Evolutionary conservation across 2,797 vertebrate genomes (phyloP).

Genomic region (Knipowitschia caucasica): DNA sequence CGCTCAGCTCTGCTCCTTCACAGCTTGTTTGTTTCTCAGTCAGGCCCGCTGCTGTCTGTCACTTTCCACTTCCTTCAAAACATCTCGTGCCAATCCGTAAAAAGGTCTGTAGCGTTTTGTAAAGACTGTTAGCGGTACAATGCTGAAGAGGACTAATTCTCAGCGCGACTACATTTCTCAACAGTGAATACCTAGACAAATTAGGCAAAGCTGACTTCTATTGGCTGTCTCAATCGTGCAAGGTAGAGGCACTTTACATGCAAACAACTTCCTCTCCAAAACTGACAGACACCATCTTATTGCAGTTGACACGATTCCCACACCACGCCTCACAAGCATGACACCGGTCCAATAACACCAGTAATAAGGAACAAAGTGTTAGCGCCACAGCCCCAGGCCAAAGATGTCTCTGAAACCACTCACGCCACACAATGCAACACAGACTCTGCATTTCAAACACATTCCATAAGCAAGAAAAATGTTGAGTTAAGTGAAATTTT

Average conservation of each 20-base stretch:
- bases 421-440: constrained; percentile 35
- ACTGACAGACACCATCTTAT: constrained; percentile 12
- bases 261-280: constrained; percentile 41
- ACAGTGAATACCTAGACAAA: constrained; percentile 32
- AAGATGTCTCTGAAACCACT: constrained; percentile 22
- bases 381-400: constrained; percentile 24
- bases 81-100: constrained; percentile 41
- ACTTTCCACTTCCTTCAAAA: constrained; percentile 47
- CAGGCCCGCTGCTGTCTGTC: constrained; percentile 66
- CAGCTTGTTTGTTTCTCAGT: constrained; percentile 71
- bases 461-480: constrained; percentile 38
- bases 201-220: constrained; percentile 38
- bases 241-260: constrained; percentile 39
- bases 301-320: constrained; percentile 23
- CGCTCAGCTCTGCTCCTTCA: constrained; percentile 66
- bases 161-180: constrained; percentile 48
- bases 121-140: constrained; percentile 42
- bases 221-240: constrained; percentile 27
- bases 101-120: constrained; percentile 44
- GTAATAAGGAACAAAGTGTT: constrained; percentile 23
- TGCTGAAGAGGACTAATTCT: constrained; percentile 50
- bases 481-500: constrained; percentile 44
- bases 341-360: constrained; percentile 21
- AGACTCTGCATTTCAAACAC: constrained; percentile 35
- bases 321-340: constrained; percentile 20